A percentile compares a stretch with the other conserved stretches of the same genome.
phyloP scores from a whole-genome alignment of 1,140 invertebrate genomes.

The Potamilus streckersoni region DNA sequence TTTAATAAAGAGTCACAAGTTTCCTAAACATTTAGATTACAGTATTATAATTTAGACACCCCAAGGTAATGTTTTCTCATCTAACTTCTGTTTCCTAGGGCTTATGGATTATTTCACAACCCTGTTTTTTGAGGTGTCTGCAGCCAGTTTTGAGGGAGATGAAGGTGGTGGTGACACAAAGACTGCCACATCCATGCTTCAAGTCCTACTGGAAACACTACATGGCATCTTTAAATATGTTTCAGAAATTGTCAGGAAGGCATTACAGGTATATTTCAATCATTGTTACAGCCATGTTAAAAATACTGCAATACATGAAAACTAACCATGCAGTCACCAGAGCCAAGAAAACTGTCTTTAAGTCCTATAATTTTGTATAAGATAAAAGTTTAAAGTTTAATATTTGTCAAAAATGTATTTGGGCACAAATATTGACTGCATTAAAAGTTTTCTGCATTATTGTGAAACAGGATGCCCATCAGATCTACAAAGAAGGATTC shows the following conservation, averaged over 20 bases:
- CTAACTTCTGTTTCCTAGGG: constrained; percentile 44
- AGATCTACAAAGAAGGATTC: too few species aligned
- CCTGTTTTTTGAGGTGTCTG: constrained; percentile 56
- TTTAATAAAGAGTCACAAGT: background rate
- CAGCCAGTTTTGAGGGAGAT: constrained; percentile 54
- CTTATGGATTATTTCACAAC: constrained; percentile 59
- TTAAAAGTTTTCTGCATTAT: too few species aligned
- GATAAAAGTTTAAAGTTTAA: too few species aligned
- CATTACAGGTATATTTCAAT: constrained; percentile 58
- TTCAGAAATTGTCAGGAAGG: constrained; percentile 65
- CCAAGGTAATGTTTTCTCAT: too few species aligned
- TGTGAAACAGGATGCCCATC: too few species aligned
- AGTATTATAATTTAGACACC: too few species aligned
- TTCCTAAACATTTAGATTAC: background rate
- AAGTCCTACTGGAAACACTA: constrained; percentile 57
- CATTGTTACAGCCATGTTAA: background rate
- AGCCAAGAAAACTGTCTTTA: too few species aligned
- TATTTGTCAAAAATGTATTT: too few species aligned
- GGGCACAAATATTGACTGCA: too few species aligned
- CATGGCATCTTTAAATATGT: constrained; percentile 63
- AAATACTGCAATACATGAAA: background rate
- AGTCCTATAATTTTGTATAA: too few species aligned
- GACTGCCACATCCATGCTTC: constrained; percentile 48
- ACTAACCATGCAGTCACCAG: background rate
- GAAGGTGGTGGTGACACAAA: constrained; percentile 48